These are phyloP conservation scores for Mizuhopecten yessoensis DNA, from an alignment of 1,140 invertebrate species.

Conservation along the genomic window DNA sequence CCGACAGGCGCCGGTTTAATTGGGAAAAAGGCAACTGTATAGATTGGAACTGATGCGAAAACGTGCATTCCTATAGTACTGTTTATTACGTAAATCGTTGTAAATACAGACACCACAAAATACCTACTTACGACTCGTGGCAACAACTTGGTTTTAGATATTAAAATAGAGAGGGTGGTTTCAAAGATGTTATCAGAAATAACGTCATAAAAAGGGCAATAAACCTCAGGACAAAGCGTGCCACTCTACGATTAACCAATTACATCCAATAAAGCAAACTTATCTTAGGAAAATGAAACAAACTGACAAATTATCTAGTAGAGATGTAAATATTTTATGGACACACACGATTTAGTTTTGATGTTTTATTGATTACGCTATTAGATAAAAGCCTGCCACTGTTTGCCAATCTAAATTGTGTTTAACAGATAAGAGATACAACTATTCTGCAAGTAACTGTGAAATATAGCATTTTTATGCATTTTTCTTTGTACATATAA, in stretches of 20 bases:
- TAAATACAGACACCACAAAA: background rate
- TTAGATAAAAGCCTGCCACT: too few relatives aligned
- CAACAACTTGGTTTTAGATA: background rate
- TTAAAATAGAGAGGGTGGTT: background rate
- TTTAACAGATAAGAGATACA: too few relatives aligned
- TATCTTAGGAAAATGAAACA: conserved; percentile 2
- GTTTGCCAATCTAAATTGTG: too few relatives aligned
- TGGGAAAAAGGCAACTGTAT: background rate
- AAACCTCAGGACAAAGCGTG: background rate
- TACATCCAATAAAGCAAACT: background rate
- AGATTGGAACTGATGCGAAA: background rate
- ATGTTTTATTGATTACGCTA: background rate
- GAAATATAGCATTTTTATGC: too few relatives aligned
- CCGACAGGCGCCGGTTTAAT: background rate
- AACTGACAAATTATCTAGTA: background rate
- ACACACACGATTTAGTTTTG: background rate
- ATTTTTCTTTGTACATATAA: too few relatives aligned
- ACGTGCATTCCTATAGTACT: background rate
- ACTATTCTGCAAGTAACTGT: too few relatives aligned
- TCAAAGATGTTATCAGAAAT: background rate
- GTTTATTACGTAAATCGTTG: background rate
- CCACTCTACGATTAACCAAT: background rate
- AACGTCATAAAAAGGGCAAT: too few relatives aligned
- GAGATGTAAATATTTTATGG: background rate
- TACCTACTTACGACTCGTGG: background rate